Percentiles rank a stretch among this genome's conserved stretches.
Evolutionary conservation across 2,113 vertebrate genomes (phyloP).

Genomic region (Glaucidium brasilianum): DNA sequence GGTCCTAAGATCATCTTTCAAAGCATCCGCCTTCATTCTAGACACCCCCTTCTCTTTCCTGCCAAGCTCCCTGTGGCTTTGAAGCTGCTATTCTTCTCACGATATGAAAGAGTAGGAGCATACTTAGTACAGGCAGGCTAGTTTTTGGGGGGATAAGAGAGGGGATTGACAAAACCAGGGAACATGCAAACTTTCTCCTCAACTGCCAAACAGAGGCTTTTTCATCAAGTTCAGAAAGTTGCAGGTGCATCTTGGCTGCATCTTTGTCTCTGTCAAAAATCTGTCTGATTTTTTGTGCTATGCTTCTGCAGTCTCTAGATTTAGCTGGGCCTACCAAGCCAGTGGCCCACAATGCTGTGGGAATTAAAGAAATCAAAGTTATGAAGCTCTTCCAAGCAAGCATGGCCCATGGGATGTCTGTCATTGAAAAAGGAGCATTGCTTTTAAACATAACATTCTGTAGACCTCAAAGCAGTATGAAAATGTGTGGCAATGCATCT

Average conservation of each 20-base stretch:
- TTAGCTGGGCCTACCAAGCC: not conserved
- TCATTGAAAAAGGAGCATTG: not conserved
- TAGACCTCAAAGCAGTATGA: not conserved
- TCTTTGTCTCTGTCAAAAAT: not conserved
- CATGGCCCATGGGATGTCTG: not conserved
- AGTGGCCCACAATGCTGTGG: not conserved
- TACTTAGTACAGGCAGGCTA: not conserved
- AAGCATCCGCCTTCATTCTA: not conserved
- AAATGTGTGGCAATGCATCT: not conserved
- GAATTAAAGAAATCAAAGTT: not conserved
- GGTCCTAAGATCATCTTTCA: not conserved
- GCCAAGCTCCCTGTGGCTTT: not conserved
- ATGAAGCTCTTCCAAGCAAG: not conserved
- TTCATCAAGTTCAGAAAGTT: not conserved
- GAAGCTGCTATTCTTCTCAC: not conserved
- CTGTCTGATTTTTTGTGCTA: not conserved
- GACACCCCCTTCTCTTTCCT: not conserved
- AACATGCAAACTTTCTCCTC: not conserved
- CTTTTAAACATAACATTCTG: not conserved
- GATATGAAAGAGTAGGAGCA: not conserved
- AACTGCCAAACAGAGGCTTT: not conserved
- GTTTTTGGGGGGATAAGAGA: not conserved
- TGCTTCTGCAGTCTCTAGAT: not conserved
- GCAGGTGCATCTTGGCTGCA: not conserved
- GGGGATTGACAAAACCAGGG: not conserved